Conservation (phyloP, 2,113 vertebrate species). For the Xiphophorus maculatus region DNA sequence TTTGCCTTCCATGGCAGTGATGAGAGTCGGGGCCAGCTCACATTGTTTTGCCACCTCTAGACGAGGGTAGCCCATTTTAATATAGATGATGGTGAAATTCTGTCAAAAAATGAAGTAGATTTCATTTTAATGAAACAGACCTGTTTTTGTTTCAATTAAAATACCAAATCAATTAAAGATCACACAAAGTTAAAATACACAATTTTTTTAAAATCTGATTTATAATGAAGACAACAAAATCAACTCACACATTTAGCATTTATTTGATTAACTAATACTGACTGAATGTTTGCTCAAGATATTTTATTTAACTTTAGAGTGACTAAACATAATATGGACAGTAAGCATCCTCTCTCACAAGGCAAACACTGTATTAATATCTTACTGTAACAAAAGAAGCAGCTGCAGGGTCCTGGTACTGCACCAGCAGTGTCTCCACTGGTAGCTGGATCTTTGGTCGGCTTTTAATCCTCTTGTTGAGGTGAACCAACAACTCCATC, state of each 20-base stretch:
- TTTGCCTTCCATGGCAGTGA: slow-evolving; percentile 98
- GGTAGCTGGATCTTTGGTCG: slow-evolving; percentile 96
- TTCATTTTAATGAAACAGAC: background rate
- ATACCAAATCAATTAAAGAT: background rate
- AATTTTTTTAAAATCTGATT: background rate
- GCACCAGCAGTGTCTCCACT: slow-evolving; percentile 95
- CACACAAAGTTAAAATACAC: rapidly evolving
- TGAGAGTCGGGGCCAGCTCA: slow-evolving; percentile 95
- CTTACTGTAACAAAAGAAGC: slow-evolving; percentile 96
- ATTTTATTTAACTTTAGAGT: no score
- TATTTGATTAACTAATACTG: background rate
- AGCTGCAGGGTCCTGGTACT: slow-evolving; percentile 97
- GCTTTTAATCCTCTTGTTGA: slow-evolving; percentile 99
- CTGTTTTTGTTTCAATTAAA: background rate
- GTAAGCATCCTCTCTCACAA: background rate
- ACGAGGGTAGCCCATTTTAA: slow-evolving; percentile 98
- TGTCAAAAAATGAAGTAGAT: slow-evolving; percentile 56
- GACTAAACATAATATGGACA: background rate
- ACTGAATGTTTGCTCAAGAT: background rate
- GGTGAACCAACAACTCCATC: slow-evolving; percentile 96
- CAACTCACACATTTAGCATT: background rate
- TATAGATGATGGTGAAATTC: slow-evolving; percentile 99
- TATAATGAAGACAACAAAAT: slow-evolving; percentile 2
- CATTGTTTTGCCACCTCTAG: slow-evolving; percentile 94
- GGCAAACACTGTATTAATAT: background rate